These are phyloP conservation scores for Sinhomidia bicolor DNA, from an alignment of 2,888 invertebrate species.

Conservation along the genomic window DNA sequence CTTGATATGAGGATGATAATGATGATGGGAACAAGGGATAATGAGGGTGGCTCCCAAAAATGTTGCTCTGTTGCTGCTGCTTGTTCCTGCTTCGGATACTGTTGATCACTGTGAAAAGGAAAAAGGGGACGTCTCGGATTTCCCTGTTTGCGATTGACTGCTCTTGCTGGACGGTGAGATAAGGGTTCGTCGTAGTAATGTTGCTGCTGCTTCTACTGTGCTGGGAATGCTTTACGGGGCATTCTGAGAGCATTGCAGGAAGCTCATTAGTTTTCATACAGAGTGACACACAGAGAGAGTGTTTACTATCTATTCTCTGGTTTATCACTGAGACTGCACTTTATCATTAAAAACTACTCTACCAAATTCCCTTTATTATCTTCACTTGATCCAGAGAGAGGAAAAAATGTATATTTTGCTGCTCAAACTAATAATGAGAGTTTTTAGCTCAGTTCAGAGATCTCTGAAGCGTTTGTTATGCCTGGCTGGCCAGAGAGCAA, in stretches of 20 bases:
- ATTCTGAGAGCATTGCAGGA: constrained; percentile 65
- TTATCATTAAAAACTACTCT: constrained; percentile 23
- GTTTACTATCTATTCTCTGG: not conserved
- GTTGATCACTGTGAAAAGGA: not conserved
- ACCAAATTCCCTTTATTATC: not conserved
- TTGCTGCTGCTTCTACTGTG: not conserved
- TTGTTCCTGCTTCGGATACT: not conserved
- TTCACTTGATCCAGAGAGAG: constrained; percentile 8
- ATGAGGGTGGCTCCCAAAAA: constrained; percentile 3
- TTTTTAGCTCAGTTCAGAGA: constrained; percentile 2
- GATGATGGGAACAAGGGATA: constrained; percentile 5
- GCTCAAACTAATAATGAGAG: constrained; percentile 27
- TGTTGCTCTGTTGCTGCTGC: not conserved
- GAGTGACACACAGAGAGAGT: not conserved
- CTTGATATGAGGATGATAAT: constrained; percentile 8
- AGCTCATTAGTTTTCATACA: constrained; percentile 26
- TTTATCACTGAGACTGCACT: constrained; percentile 16
- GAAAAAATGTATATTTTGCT: not conserved
- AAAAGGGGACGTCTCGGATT: constrained; percentile 53
- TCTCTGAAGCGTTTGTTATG: not conserved
- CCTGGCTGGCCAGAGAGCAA: constrained; percentile 14
- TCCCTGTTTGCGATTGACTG: constrained; percentile 38
- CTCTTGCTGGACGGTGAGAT: constrained; percentile 40
- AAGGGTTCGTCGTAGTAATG: not conserved
- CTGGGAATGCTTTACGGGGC: constrained; percentile 30